Percentiles rank a stretch among this genome's conserved stretches.
Conservation (phyloP, 2,113 vertebrate species). For the Mormyrus lacerda region DNA sequence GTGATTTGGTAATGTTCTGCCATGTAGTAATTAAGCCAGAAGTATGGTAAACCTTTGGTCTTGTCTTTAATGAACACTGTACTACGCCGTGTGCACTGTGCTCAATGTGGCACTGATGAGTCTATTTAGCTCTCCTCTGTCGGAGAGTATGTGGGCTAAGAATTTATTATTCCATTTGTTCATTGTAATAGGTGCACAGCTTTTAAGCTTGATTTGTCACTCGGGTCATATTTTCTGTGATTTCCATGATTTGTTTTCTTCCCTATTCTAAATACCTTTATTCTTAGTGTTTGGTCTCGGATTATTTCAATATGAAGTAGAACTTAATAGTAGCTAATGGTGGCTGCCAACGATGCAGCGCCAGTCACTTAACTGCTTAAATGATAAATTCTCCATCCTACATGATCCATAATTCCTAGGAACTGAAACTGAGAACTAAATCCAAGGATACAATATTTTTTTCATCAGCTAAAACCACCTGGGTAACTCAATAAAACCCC, state of each 20-base stretch:
- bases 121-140: background rate
- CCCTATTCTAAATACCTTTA: background rate
- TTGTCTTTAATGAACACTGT: background rate
- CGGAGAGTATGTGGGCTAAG: background rate
- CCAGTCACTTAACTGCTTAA: background rate
- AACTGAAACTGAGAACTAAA: background rate
- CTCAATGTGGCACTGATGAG: background rate
- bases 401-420: background rate
- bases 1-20: background rate
- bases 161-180: background rate
- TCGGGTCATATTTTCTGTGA: background rate
- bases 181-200: background rate
- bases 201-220: background rate
- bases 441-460: background rate
- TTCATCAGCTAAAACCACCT: background rate
- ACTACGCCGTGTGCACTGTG: background rate
- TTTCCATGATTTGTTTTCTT: background rate
- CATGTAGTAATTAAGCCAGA: background rate
- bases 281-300: background rate
- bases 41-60: background rate
- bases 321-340: background rate
- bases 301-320: background rate
- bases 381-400: background rate
- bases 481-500: background rate
- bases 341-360: background rate